Conservation (phyloP, 2,113 vertebrate genomes). For the Mugil cephalus region DNA sequence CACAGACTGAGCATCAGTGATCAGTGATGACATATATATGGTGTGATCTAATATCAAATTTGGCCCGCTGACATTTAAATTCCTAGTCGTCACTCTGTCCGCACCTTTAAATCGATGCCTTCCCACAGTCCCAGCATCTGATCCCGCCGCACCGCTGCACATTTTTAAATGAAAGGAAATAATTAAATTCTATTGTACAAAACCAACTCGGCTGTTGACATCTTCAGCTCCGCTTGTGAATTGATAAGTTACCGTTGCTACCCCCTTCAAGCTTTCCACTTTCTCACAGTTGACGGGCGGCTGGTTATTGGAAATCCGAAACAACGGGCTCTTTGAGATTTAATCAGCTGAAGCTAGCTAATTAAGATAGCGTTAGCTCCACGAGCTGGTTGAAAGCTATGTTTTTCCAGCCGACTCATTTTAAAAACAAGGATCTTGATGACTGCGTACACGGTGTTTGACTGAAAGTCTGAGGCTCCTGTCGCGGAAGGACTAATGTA, state of each 20-base stretch:
- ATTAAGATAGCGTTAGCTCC: not conserved
- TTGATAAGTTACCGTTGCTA: not conserved
- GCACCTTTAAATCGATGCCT: not conserved
- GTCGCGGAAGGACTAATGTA: too few species aligned
- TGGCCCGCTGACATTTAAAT: not conserved
- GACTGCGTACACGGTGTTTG: not conserved
- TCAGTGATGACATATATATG: not conserved
- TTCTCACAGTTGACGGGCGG: not conserved
- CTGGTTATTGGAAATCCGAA: not conserved
- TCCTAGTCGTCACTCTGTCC: not conserved
- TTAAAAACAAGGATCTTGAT: not conserved
- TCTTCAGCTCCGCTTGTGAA: not conserved
- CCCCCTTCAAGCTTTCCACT: not conserved
- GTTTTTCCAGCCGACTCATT: not conserved
- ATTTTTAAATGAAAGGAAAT: slow-evolving; percentile 15
- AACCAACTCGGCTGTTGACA: not conserved
- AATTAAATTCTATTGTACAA: not conserved
- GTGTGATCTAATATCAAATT: not conserved
- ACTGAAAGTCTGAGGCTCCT: not conserved
- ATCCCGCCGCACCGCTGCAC: not conserved
- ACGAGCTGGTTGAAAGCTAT: not conserved
- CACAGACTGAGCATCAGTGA: slow-evolving; percentile 12
- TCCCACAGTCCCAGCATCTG: not conserved
- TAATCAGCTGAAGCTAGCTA: not conserved
- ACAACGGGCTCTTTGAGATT: not conserved